Evolutionary conservation across 2,113 vertebrate genomes (phyloP).

Genomic region (Fregetta grallaria): DNA sequence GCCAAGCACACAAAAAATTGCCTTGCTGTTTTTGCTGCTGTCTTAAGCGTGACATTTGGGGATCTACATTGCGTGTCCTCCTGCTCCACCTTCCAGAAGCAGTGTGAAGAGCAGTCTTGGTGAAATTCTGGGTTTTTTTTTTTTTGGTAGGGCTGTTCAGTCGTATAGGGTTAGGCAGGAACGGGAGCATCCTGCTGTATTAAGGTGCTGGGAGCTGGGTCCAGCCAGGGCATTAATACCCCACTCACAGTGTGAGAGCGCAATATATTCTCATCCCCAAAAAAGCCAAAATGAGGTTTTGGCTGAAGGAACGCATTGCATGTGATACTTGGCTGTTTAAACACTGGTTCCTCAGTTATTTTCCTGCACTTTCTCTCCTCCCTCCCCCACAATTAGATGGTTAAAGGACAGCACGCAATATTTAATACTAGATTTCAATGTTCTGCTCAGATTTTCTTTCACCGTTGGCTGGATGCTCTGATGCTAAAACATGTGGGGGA

Average conservation of each 20-base stretch:
- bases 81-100: background rate
- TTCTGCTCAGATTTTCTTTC: background rate
- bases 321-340: background rate
- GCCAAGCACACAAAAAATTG: background rate
- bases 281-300: background rate
- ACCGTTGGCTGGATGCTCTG: background rate
- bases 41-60: background rate
- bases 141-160: background rate
- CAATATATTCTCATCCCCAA: background rate
- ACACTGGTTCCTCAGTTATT: background rate
- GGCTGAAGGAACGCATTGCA: accelerated
- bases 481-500: background rate
- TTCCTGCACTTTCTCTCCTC: background rate
- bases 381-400: background rate
- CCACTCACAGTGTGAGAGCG: background rate
- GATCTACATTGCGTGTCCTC: background rate
- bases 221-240: background rate
- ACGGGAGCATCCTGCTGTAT: background rate
- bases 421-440: background rate
- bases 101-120: background rate
- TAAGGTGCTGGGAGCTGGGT: background rate
- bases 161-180: background rate
- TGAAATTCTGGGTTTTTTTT: background rate
- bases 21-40: background rate
- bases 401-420: background rate